These are phyloP conservation scores for Epinotia nisella DNA, from an alignment of 2,888 invertebrate genomes.

Conservation along the genomic window DNA sequence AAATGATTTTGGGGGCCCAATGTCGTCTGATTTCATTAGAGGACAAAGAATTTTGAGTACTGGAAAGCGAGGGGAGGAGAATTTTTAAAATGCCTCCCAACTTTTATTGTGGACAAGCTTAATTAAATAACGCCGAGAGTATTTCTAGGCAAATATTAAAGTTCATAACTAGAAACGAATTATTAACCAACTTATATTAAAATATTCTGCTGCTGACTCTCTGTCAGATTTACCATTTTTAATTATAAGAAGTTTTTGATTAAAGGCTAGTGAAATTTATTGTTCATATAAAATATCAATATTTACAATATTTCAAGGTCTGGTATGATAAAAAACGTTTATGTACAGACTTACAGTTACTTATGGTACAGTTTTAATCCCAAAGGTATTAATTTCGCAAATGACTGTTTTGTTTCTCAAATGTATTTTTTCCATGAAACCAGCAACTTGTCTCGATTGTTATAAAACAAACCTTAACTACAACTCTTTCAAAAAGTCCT, in stretches of 20 bases:
- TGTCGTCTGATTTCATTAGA: constrained; percentile 24
- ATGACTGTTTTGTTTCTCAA: too few species aligned
- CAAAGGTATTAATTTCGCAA: too few species aligned
- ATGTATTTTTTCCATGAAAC: too few species aligned
- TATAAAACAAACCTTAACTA: too few species aligned
- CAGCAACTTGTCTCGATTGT: too few species aligned
- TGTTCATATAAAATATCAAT: too few species aligned
- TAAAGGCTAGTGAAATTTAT: neutral
- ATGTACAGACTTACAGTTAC: too few species aligned
- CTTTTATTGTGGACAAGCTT: constrained; percentile 27
- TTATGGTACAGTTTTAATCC: too few species aligned
- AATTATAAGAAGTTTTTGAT: constrained; percentile 6
- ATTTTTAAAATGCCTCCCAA: constrained; percentile 3
- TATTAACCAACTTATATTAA: constrained; percentile 16
- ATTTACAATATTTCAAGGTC: too few species aligned
- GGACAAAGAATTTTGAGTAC: constrained; percentile 25
- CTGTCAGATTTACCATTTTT: neutral
- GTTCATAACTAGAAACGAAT: constrained; percentile 13
- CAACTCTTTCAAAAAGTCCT: too few species aligned
- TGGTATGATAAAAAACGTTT: too few species aligned
- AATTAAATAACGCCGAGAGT: constrained; percentile 29
- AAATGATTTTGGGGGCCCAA: constrained; percentile 9
- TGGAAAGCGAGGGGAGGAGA: constrained; percentile 8
- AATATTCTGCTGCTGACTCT: constrained; percentile 3
- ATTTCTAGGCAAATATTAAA: constrained; percentile 6